Percentiles rank a stretch among this genome's conserved stretches.
These are phyloP conservation scores for Catalaphyllia jardinei DNA, from an alignment of 64 coral and sea anemone genomes.

Conservation along the genomic window DNA sequence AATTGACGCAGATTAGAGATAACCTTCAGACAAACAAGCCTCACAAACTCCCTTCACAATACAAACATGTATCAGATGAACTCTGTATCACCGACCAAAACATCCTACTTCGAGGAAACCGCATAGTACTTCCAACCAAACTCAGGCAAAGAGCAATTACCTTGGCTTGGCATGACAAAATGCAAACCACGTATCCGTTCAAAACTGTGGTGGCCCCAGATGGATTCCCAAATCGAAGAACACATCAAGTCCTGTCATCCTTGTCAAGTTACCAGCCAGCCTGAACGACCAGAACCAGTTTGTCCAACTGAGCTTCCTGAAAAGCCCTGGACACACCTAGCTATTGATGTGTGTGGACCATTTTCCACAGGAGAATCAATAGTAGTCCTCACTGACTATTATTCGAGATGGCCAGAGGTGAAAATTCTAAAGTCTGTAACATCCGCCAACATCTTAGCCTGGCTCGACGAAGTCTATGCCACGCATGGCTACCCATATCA, in stretches of 20 bases:
- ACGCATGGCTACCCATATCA: too few species aligned
- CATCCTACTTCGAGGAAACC: conserved; percentile 33
- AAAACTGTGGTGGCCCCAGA: conserved; percentile 55
- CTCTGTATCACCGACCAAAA: conserved; percentile 41
- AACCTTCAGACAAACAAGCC: neutral
- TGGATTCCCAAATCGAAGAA: conserved; percentile 53
- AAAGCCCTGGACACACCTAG: conserved; percentile 47
- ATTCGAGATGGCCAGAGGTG: too few species aligned
- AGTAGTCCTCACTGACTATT: too few species aligned
- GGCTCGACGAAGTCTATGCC: too few species aligned
- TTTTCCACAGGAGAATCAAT: conserved; percentile 75
- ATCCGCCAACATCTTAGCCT: too few species aligned
- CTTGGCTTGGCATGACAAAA: conserved; percentile 39
- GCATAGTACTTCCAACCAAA: conserved; percentile 19
- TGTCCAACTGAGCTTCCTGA: conserved; percentile 25
- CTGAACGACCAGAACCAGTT: conserved; percentile 32
- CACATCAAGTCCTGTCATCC: conserved; percentile 27
- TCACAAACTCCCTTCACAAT: conserved; percentile 15
- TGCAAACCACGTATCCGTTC: conserved; percentile 40
- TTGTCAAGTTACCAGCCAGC: conserved; percentile 15
- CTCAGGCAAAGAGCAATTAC: conserved; percentile 13
- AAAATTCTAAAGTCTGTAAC: too few species aligned
- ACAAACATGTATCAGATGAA: conserved; percentile 34
- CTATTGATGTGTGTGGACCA: conserved; percentile 53
- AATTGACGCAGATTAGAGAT: conserved; percentile 30